These are phyloP conservation scores for Sitophilus oryzae DNA, from an alignment of 1,140 invertebrate genomes.

Conservation along the genomic window DNA sequence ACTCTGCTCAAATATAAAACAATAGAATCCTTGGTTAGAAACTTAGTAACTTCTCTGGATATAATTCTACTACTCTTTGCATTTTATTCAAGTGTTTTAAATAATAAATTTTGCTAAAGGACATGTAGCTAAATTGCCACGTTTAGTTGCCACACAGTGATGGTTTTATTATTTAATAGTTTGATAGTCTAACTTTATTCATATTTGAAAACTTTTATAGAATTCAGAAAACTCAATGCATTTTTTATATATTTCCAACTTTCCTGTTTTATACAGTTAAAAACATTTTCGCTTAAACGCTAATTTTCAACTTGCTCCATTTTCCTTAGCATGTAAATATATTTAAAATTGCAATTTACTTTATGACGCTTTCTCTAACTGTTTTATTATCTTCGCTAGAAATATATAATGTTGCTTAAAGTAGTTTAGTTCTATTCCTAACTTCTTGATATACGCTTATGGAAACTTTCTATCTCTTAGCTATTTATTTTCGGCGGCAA, in stretches of 20 bases:
- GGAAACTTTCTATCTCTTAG: no score
- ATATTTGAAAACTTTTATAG: no score
- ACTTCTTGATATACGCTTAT: neutral
- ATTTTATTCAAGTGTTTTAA: slow-evolving; percentile 6
- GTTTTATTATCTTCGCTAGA: neutral
- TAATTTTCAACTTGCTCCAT: no score
- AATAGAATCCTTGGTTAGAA: slow-evolving; percentile 10
- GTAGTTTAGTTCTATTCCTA: neutral
- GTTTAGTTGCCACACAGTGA: neutral
- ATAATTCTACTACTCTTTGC: neutral
- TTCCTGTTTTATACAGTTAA: no score
- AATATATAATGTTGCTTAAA: neutral
- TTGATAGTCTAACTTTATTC: no score
- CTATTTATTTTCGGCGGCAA: no score
- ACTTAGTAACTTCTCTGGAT: slow-evolving; percentile 15
- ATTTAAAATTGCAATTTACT: neutral
- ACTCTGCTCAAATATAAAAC: slow-evolving; percentile 13
- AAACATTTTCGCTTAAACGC: no score
- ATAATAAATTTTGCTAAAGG: slow-evolving; percentile 4
- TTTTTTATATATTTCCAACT: no score
- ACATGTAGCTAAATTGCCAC: neutral
- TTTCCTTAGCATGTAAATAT: no score
- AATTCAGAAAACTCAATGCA: no score
- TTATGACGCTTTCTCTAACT: neutral
- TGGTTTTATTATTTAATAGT: neutral